phyloP scores from a whole-genome alignment of 2,113 vertebrate genomes.

The Orthonyx spaldingii region DNA sequence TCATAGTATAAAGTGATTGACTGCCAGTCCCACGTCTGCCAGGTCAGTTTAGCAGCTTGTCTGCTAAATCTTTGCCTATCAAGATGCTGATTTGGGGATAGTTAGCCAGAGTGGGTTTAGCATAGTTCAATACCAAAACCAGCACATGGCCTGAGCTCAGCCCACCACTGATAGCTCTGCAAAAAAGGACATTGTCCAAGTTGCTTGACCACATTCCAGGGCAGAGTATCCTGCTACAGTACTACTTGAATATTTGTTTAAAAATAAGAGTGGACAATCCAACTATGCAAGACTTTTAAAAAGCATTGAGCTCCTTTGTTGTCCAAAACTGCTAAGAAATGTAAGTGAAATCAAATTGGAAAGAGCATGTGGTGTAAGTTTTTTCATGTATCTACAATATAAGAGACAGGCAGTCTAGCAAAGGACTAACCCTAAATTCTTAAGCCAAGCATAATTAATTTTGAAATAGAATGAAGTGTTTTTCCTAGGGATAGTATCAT shows the following conservation, averaged over 20 bases:
- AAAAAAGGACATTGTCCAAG: not conserved
- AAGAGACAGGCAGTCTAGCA: not conserved
- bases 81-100: not conserved
- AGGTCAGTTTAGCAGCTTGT: not conserved
- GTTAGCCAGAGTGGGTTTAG: not conserved
- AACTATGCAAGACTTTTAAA: not conserved
- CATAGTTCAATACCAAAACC: not conserved
- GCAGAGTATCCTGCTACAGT: not conserved
- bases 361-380: not conserved
- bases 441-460: not conserved
- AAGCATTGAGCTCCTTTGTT: not conserved
- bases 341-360: not conserved
- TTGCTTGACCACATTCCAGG: not conserved
- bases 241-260: not conserved
- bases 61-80: not conserved
- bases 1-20: rapidly evolving
- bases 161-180: not conserved
- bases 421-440: not conserved
- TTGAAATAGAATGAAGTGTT: not conserved
- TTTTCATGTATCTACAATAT: not conserved
- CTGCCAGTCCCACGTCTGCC: not conserved
- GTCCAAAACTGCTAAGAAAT: not conserved
- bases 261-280: not conserved
- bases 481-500: not conserved
- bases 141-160: not conserved